Evolutionary conservation across 2,113 vertebrate genomes (phyloP).

Genomic region (Anas platyrhynchos): DNA sequence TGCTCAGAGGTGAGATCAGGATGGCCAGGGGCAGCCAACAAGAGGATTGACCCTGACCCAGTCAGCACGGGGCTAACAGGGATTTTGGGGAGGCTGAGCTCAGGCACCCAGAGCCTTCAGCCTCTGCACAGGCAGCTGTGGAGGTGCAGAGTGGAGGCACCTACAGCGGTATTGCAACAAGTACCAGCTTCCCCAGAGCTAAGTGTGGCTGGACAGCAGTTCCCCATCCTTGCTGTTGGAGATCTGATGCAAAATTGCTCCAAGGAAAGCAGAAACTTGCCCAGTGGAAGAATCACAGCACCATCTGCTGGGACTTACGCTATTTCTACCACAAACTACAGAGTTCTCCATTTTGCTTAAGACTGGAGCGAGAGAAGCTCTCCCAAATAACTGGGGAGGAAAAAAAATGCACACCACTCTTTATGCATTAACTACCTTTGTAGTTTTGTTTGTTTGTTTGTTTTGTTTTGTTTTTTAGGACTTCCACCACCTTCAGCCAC

Average conservation of each 20-base stretch:
- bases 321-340: neutral
- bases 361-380: fast-evolving
- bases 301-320: slow-evolving; percentile 17
- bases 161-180: neutral
- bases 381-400: neutral
- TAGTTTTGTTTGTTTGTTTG: no score
- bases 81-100: neutral
- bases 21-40: no score
- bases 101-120: neutral
- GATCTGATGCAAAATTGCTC: neutral
- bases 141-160: neutral
- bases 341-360: neutral
- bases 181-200: neutral
- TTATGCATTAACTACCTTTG: no score
- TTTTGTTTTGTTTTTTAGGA: no score
- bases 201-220: neutral
- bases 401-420: no score
- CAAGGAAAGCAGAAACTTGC: neutral
- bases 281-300: neutral
- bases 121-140: neutral
- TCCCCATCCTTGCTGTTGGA: neutral
- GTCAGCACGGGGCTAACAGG: neutral
- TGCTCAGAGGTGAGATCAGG: neutral
- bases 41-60: no score
- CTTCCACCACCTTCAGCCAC: neutral